Base-by-base conservation (phyloP, 2,888 invertebrate species). In the Patella caerulea region DNA sequence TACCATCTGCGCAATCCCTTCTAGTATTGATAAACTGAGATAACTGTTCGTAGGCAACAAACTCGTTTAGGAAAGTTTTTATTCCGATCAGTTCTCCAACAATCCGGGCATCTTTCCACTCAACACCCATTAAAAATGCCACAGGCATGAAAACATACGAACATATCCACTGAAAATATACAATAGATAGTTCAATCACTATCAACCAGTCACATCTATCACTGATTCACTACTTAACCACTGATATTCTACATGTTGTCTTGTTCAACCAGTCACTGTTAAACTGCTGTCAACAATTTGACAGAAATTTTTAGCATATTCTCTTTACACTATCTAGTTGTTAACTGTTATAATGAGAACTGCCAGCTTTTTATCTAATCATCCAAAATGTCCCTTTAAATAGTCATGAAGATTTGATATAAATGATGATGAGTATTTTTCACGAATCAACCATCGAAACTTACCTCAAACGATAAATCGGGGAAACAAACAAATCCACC, bases 51-150 rank as follows among this genome's bases (percentile, higher is more conserved):
- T 97, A 98, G 0, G 98, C 98, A 0, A 97, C 95, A 91, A 98
- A 98, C 91, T 98, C 98, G 88, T 98, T 98, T 14, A 97, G 94
- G 52, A 97, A 95, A 0, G 96, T 96, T 93, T 98, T 98, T 54
- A 97, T 92, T 0, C 97, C 98, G 72, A 98, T 95, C 5, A 98
- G 93, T 70, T 94, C 94, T 0, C 95, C 98, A 0, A 98, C 96
- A n/a, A 93, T 89, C 86, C 95, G 94, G 82, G 95, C 95, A 83
- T 96, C 95, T 0, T 93, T 93, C 86, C 91, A 89, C 12, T 92
- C 90, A 1, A 93, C 93, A 5, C 94, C 98, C 95, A 99, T 96
- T 19, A 96, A 89, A 94, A 95, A 97, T 72, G 96, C 96, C 0
- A 98, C 90, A 0, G 98, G 99, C 88, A 96, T 96, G 89, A 98